phyloP scores from a whole-genome alignment of 2,113 vertebrate genomes.

The Corythaeola cristata region DNA sequence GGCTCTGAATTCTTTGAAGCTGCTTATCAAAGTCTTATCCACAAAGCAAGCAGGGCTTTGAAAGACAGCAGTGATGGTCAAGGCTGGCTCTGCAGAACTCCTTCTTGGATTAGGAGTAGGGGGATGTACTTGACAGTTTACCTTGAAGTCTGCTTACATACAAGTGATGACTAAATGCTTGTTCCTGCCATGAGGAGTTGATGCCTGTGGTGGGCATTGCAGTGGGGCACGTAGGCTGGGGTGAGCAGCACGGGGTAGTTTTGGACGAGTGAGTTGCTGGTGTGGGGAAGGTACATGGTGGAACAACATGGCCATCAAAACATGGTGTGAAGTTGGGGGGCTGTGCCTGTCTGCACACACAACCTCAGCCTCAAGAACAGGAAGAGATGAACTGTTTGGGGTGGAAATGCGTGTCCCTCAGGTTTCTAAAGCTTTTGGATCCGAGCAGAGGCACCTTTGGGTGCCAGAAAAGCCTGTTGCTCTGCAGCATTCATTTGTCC shows the following conservation, averaged over 20 bases:
- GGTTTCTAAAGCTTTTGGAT: background rate
- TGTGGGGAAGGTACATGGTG: rapidly evolving
- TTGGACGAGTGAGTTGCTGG: rapidly evolving
- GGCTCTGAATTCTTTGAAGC: background rate
- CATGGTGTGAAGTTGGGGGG: rapidly evolving
- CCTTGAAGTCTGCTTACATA: background rate
- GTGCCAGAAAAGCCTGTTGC: background rate
- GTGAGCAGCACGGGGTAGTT: background rate
- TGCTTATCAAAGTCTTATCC: background rate
- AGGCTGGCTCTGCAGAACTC: background rate
- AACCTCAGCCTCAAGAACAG: background rate
- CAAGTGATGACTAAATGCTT: background rate
- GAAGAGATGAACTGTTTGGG: background rate
- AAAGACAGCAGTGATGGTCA: background rate
- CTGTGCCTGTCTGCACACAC: background rate
- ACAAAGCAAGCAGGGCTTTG: background rate
- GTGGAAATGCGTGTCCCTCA: background rate
- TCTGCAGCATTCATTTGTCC: background rate
- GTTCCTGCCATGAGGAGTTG: background rate
- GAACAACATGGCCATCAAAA: background rate
- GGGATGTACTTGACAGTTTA: background rate
- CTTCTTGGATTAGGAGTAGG: background rate
- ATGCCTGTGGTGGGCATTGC: background rate
- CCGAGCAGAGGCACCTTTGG: background rate
- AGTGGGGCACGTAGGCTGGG: rapidly evolving